Evolutionary conservation across 2,888 invertebrate species (phyloP).

Genomic region (Exephanes ischioxanthus): DNA sequence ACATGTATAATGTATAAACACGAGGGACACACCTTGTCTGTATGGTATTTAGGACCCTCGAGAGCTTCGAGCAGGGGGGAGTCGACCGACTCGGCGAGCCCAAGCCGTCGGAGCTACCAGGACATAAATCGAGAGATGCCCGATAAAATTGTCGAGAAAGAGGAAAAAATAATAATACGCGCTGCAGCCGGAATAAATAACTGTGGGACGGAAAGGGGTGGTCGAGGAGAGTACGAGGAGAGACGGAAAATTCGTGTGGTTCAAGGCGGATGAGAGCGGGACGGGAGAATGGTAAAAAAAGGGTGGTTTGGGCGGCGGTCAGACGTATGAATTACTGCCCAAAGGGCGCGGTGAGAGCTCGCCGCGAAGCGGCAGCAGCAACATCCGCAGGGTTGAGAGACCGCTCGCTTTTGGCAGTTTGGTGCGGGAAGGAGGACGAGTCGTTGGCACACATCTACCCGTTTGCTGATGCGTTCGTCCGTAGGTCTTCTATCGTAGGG

Average conservation of each 20-base stretch:
- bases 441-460: neutral
- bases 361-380: constrained; percentile 27
- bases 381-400: neutral
- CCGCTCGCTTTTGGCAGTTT: neutral
- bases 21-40: constrained; percentile 38
- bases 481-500: neutral
- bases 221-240: constrained; percentile 28
- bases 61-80: constrained; percentile 39
- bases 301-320: constrained; percentile 48
- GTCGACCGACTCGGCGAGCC: constrained; percentile 24
- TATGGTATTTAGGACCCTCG: constrained; percentile 34
- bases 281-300: constrained; percentile 48
- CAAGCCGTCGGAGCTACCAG: constrained; percentile 33
- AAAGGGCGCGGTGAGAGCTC: constrained; percentile 47
- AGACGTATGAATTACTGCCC: constrained; percentile 63
- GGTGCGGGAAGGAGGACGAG: neutral
- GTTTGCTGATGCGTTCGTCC: no score
- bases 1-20: constrained; percentile 47
- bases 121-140: constrained; percentile 75
- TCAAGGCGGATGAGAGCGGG: constrained; percentile 1
- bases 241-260: constrained; percentile 31
- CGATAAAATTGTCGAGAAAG: constrained; percentile 74
- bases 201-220: constrained; percentile 50
- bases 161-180: constrained; percentile 73
- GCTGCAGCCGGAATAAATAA: constrained; percentile 75